Conservation (phyloP, 1,140 invertebrate genomes). For the Saccostrea echinata region DNA sequence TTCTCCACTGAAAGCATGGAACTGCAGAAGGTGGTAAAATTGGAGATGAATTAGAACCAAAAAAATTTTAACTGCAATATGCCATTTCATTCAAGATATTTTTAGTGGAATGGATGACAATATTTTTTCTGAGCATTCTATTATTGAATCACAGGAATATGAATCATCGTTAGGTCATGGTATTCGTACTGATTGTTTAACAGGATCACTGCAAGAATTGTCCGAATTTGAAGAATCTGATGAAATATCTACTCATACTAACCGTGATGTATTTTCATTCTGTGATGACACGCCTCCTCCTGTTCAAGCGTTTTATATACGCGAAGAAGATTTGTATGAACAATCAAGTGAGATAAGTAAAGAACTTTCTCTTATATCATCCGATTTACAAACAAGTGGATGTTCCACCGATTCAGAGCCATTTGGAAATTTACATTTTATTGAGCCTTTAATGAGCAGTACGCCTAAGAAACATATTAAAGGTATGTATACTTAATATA, state of each 20-base stretch:
- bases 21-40: not conserved
- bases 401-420: slow-evolving; percentile 17
- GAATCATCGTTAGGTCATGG: not conserved
- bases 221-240: not conserved
- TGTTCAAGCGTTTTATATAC: slow-evolving; percentile 1
- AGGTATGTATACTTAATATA: not conserved
- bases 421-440: slow-evolving; percentile 11
- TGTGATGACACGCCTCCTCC: slow-evolving; percentile 16
- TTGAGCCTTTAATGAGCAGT: not conserved
- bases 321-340: slow-evolving; percentile 38
- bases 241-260: not conserved
- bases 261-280: slow-evolving; percentile 15
- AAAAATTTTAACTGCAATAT: too few relatives aligned
- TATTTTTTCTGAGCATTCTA: slow-evolving; percentile 1
- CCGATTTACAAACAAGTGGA: slow-evolving; percentile 24
- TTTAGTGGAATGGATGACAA: not conserved
- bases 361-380: slow-evolving; percentile 3
- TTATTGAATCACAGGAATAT: slow-evolving; percentile 23
- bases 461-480: not conserved
- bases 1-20: not conserved
- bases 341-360: not conserved
- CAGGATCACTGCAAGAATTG: not conserved
- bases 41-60: too few relatives aligned
- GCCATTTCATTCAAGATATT: not conserved
- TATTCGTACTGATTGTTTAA: not conserved